Evolutionary conservation across 2,888 invertebrate genomes (phyloP), one percentile per base, ranked within the genome.

Genomic region (Lasiommata megera): DNA sequence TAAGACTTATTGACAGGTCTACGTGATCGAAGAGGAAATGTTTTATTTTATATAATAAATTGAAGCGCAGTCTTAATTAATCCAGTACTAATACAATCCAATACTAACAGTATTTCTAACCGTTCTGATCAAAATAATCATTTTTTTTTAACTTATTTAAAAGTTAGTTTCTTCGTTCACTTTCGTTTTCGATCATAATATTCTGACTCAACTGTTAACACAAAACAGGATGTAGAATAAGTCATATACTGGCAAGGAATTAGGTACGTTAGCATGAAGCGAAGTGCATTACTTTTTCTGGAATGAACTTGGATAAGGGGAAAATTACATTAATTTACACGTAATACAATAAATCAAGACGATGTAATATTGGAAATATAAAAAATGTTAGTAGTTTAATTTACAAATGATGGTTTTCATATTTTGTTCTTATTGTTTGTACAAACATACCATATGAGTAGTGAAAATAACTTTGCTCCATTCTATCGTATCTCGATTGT

Each of bases 161-260:
- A n/a, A n/a, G n/a, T n/a, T n/a, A n/a, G n/a, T n/a, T n/a, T n/a
- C n/a, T n/a, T n/a, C n/a, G n/a, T n/a, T n/a, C 47, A 37, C 18
- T 37, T 48, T 37, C 48, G 3, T 12, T 36, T 48, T 29, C 44
- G 44, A 31, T 29, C 51, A 44, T 5, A 18, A 29, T 40, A 56
- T 16, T 48, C 43, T 38, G 46, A 44, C 44, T 59, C 31, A 51
- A 54, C 48, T 40, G 51, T 56, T 62, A 62, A 43, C 59, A 62
- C 61, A 53, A 55, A 56, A 36, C 40, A 54, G 44, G 5, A 44
- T 36, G 12, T n/a, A 37, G 1, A 37, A 31, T 43, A 37, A 36
- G 3, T 37, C 1, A 11, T 38, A 16, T 40, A 29, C 16, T 29
- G n/a, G 8, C 41, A 52, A 41, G 0, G 31, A 41, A n/a, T n/a